These are phyloP conservation scores for Sycophila texana DNA, from an alignment of 2,888 invertebrate genomes.

Conservation along the genomic window DNA sequence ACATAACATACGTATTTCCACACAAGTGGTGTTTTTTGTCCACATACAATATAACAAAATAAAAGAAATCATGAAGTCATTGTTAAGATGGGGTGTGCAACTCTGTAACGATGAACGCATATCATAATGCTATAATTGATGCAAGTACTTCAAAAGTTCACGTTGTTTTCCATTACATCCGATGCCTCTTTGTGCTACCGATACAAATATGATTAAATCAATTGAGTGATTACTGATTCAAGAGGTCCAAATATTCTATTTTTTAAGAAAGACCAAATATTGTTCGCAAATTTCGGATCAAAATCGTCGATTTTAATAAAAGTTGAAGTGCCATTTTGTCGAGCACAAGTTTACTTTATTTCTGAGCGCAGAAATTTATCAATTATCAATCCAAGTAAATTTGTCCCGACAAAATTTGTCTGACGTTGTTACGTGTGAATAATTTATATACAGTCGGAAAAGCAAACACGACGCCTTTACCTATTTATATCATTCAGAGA, in stretches of 20 bases:
- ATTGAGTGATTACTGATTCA: slow-evolving; percentile 50
- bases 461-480: slow-evolving; percentile 1
- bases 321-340: slow-evolving; percentile 2
- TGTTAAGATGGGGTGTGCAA: slow-evolving; percentile 59
- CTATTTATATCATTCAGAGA: slow-evolving; percentile 50
- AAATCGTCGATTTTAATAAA: slow-evolving; percentile 5
- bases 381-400: slow-evolving; percentile 5
- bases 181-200: slow-evolving; percentile 4
- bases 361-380: not conserved
- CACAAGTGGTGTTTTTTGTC: slow-evolving; percentile 60
- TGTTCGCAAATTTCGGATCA: slow-evolving; percentile 26
- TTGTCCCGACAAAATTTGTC: slow-evolving; percentile 14
- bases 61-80: slow-evolving; percentile 53
- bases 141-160: slow-evolving; percentile 19
- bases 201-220: slow-evolving; percentile 11
- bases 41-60: slow-evolving; percentile 53
- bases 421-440: slow-evolving; percentile 4
- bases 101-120: slow-evolving; percentile 54
- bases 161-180: slow-evolving; percentile 19
- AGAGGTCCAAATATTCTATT: slow-evolving; percentile 59
- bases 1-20: slow-evolving; percentile 57
- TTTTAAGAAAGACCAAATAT: slow-evolving; percentile 57
- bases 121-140: slow-evolving; percentile 27
- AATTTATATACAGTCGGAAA: slow-evolving; percentile 17
- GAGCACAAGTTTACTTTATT: slow-evolving; percentile 20